Conservation (phyloP, 2,113 vertebrate genomes). For the Pao palembangensis region DNA sequence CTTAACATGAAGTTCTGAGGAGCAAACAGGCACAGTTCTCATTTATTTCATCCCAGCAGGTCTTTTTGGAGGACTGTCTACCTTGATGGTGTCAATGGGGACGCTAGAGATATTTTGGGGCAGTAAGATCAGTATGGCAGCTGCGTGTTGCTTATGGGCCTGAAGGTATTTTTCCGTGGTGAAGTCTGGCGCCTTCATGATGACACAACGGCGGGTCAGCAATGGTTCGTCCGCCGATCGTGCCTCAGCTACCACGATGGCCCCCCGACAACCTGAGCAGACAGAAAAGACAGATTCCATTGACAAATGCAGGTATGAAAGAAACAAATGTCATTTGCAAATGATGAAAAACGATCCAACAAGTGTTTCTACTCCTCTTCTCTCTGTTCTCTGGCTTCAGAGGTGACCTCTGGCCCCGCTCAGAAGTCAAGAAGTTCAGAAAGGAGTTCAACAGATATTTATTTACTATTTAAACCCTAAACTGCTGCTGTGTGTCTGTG, state of each 20-base stretch:
- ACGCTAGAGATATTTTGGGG: slow-evolving; percentile 65
- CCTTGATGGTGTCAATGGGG: slow-evolving; percentile 59
- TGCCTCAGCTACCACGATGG: slow-evolving; percentile 72
- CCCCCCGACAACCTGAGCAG: slow-evolving; percentile 71
- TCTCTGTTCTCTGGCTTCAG: too few relatives aligned
- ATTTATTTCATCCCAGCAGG: not conserved
- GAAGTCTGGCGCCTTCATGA: slow-evolving; percentile 76
- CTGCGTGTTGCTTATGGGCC: slow-evolving; percentile 73
- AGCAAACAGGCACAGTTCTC: not conserved
- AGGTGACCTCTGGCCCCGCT: too few relatives aligned
- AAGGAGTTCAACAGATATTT: too few relatives aligned
- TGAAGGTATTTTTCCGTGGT: slow-evolving; percentile 61
- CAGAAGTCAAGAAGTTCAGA: too few relatives aligned
- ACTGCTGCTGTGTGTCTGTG: not conserved
- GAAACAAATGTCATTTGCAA: not conserved
- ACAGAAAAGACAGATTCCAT: not conserved
- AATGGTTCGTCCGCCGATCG: slow-evolving; percentile 64
- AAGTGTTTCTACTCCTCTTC: too few relatives aligned
- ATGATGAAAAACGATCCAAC: too few relatives aligned
- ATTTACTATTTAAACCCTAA: not conserved
- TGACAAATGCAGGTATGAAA: not conserved
- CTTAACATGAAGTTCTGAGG: slow-evolving; percentile 73
- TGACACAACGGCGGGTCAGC: slow-evolving; percentile 71
- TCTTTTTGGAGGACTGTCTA: slow-evolving; percentile 27
- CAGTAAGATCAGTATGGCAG: slow-evolving; percentile 72